phyloP scores from a whole-genome alignment of 1,140 invertebrate species.

The Formica exsecta region DNA sequence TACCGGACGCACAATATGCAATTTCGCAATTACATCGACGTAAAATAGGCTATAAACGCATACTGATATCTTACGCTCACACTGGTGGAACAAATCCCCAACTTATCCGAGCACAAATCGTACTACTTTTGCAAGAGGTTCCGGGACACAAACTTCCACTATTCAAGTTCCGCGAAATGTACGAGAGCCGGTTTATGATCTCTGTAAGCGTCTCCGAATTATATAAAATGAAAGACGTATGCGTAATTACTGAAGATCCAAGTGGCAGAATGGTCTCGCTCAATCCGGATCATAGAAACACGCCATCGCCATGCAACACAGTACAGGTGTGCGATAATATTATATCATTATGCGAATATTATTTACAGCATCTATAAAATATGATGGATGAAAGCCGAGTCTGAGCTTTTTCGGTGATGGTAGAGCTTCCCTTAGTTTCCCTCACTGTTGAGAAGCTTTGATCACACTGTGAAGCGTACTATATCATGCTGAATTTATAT shows the following conservation, averaged over 20 bases:
- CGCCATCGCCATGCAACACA: constrained; percentile 87
- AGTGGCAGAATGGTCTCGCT: constrained; percentile 91
- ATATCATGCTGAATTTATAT: constrained; percentile 52
- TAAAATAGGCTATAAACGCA: constrained; percentile 94
- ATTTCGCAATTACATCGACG: constrained; percentile 94
- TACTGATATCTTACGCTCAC: constrained; percentile 92
- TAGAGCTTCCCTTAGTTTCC: constrained; percentile 80
- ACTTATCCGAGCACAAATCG: constrained; percentile 89
- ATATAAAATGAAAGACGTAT: constrained; percentile 93
- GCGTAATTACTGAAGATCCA: constrained; percentile 91
- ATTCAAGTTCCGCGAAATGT: constrained; percentile 95
- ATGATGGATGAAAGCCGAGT: constrained; percentile 79
- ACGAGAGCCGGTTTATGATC: constrained; percentile 93
- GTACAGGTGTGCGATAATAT: constrained; percentile 79
- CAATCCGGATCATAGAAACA: constrained; percentile 87
- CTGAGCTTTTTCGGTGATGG: constrained; percentile 73
- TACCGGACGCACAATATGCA: constrained; percentile 92
- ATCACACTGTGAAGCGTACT: constrained; percentile 81
- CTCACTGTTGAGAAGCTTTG: constrained; percentile 75
- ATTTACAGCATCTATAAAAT: constrained; percentile 40
- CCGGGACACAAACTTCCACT: constrained; percentile 92
- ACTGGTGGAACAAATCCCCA: constrained; percentile 89
- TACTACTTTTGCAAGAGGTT: constrained; percentile 90
- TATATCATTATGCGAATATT: constrained; percentile 12
- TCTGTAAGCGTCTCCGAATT: constrained; percentile 93